phyloP scores from a whole-genome alignment of 2,888 invertebrate species.

The Caenorhabditis imperialis region DNA sequence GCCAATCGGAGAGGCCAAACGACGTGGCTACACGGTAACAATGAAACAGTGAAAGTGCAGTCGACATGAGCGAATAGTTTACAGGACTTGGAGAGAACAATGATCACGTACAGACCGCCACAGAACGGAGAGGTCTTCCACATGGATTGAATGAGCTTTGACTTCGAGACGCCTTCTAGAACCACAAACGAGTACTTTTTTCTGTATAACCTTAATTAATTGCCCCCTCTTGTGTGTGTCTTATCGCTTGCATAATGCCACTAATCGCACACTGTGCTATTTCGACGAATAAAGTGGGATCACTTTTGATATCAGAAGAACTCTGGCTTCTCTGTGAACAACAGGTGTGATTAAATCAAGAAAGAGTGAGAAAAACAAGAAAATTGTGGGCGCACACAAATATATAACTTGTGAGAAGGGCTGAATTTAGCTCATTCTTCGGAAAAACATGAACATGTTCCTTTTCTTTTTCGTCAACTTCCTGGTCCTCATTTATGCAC shows the following conservation, averaged over 20 bases:
- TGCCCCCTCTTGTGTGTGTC: conserved; percentile 12
- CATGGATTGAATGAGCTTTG: conserved; percentile 19
- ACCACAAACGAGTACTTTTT: conserved; percentile 27
- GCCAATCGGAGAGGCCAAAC: conserved; percentile 66
- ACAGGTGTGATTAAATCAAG: background rate
- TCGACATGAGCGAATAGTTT: background rate
- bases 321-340: background rate
- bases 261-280: conserved; percentile 18
- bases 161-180: background rate
- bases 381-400: background rate
- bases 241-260: conserved; percentile 32
- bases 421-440: background rate
- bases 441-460: background rate
- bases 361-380: background rate
- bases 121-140: conserved; percentile 28
- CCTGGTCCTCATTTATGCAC: conserved; percentile 3
- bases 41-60: background rate
- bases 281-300: conserved; percentile 31
- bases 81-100: conserved; percentile 11
- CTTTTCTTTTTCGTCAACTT: background rate
- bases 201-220: conserved; percentile 27
- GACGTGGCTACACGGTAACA: conserved; percentile 48
- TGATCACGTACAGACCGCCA: conserved; percentile 14
- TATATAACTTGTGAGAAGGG: conserved; percentile 4
- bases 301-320: conserved; percentile 8